A percentile compares a stretch with the other conserved stretches of the same genome.
phyloP scores from a whole-genome alignment of 2,888 invertebrate genomes.

The Ichneumon xanthorius region DNA sequence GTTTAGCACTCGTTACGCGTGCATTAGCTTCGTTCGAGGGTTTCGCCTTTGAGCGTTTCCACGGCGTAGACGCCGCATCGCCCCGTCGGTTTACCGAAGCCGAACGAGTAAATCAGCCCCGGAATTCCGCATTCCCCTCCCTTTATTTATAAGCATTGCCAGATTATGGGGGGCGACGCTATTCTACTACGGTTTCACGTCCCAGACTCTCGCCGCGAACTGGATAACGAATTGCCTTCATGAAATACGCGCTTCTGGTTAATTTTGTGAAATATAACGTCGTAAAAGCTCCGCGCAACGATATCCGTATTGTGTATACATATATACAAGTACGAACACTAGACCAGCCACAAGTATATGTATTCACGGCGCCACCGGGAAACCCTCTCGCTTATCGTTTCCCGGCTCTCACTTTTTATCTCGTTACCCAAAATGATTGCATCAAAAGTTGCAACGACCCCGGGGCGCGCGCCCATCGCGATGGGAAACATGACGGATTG shows the following conservation, averaged over 20 bases:
- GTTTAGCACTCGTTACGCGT: conserved; percentile 44
- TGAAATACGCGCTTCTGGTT: conserved; percentile 69
- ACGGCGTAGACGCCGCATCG: not conserved
- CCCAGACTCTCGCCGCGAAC: conserved; percentile 27
- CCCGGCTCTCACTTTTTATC: conserved; percentile 48
- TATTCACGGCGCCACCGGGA: conserved; percentile 1
- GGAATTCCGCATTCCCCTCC: conserved; percentile 32
- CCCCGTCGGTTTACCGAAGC: conserved; percentile 28
- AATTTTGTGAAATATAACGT: conserved; percentile 74
- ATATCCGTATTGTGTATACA: conserved; percentile 48
- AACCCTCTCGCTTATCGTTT: conserved; percentile 34
- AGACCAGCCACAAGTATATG: conserved; percentile 30
- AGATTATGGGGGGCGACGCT: conserved; percentile 58
- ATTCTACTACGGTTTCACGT: conserved; percentile 27
- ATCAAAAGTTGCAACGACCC: conserved; percentile 53
- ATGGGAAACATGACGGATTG: conserved; percentile 52
- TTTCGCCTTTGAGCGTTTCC: not conserved
- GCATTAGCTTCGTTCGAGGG: conserved; percentile 16
- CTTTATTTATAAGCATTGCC: conserved; percentile 71
- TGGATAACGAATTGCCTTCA: conserved; percentile 67
- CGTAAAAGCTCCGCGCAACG: conserved; percentile 67
- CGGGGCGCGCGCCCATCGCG: not conserved
- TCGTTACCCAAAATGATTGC: conserved; percentile 59
- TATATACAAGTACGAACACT: conserved; percentile 50
- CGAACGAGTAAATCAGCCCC: conserved; percentile 57